Evolutionary conservation across 1,140 invertebrate genomes (phyloP), one percentile per base, ranked within the genome.

Genomic region (Euschistus heros): DNA sequence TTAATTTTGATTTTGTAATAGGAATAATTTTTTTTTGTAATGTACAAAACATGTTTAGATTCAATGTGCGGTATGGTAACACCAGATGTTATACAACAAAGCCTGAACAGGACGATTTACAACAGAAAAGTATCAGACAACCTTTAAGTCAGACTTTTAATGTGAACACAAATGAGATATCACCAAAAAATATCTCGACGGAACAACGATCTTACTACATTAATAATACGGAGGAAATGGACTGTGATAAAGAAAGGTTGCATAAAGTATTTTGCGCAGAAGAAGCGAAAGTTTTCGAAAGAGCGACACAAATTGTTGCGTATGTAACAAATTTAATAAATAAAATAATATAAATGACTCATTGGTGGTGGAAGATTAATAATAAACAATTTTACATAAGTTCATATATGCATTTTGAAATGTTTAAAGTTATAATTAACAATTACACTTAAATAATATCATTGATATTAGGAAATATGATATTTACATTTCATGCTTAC

Each of bases 281-380:
- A 74, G 86, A 88, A 78, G 82, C 84, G 68, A 85, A 85, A 74
- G 86, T 87, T 71, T 84, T 89, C 80, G 85, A 88, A 79, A 82
- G 84, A 75, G 87, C 87, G 73, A 88, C 86, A 80, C 86, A 87
- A 75, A 89, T 89, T 76, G 86, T 89, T 74, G 88, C 87, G 86
- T 89, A 88, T 80, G 86, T 87, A 80, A 66, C 18, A 66, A 61
- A 61, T 37, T 61, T 6, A 17, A 17, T 42, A 54, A 37, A 33
- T 62, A 33, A 60, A 37, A 27, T 60, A 22, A 60, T 33, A 44
- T 64, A 63, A 57, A 55, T 69, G 47, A 66, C 72, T 68, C 66
- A 52, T 30, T 67, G 52, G 30, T 57, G 37, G 26, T 18, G 20
- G 22, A 55, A 33, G 22, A 52, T 54, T 54, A 54, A 22, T 18